Percentiles rank a stretch among this genome's conserved stretches.
These are phyloP conservation scores for Eurystomus gularis DNA, from an alignment of 2,113 vertebrate species.

Conservation along the genomic window DNA sequence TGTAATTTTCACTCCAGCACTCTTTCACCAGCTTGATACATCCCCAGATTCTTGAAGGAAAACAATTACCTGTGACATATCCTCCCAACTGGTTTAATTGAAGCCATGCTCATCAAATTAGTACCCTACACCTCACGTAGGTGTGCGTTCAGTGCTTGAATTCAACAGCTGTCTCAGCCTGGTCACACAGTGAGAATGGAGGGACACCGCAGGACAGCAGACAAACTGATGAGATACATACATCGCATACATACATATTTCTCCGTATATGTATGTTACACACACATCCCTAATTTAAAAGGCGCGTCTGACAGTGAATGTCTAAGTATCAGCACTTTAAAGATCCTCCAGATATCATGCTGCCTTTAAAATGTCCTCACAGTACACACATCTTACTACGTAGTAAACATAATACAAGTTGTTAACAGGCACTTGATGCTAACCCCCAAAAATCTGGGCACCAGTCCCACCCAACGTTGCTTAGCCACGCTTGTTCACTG, in stretches of 20 bases:
- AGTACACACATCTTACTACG: not conserved
- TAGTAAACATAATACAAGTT: not conserved
- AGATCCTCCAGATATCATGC: not conserved
- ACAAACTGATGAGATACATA: not conserved
- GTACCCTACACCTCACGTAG: accelerated
- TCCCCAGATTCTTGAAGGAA: not conserved
- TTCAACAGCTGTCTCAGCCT: not conserved
- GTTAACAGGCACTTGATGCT: not conserved
- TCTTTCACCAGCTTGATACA: not conserved
- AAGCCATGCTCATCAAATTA: not conserved
- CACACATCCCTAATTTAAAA: not conserved
- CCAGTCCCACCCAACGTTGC: not conserved
- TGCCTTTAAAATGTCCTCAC: not conserved
- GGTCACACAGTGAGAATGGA: not conserved
- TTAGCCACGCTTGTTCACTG: not conserved
- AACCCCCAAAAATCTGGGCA: not conserved
- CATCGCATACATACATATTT: not conserved
- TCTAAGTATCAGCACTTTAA: not conserved
- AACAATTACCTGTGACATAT: not conserved
- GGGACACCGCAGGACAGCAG: not conserved
- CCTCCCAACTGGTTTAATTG: not conserved
- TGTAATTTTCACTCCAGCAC: not conserved
- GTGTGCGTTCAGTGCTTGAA: not conserved
- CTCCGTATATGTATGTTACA: not conserved
- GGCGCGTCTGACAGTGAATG: not conserved